phyloP scores from a whole-genome alignment of 2,888 invertebrate species.

The Acronicta leporina region DNA sequence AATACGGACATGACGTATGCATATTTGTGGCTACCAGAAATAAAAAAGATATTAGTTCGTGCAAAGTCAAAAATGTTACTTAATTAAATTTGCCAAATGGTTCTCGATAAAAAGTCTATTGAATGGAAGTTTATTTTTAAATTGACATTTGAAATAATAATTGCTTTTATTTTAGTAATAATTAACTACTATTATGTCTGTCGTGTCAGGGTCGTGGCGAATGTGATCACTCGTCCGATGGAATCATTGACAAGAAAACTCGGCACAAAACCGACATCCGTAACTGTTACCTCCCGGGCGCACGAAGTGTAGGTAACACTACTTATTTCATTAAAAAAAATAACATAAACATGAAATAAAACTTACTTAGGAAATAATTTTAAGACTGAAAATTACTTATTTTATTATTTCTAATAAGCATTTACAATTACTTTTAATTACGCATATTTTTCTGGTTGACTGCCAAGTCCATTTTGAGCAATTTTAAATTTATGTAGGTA shows the following conservation, averaged over 20 bases:
- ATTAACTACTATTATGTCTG: background rate
- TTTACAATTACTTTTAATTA: background rate
- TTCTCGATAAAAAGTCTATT: conserved; percentile 26
- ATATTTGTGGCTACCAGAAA: conserved; percentile 2
- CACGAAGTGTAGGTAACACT: no score
- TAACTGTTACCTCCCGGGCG: no score
- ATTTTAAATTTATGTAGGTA: background rate
- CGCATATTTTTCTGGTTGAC: background rate
- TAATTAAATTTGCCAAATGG: conserved; percentile 17
- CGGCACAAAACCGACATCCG: background rate
- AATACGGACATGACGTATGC: background rate
- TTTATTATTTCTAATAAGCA: background rate
- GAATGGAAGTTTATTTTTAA: conserved; percentile 30
- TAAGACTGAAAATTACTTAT: background rate
- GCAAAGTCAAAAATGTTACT: background rate
- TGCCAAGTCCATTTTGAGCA: background rate
- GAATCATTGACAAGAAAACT: background rate
- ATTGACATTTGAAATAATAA: conserved; percentile 11
- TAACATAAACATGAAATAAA: no score
- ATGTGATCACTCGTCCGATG: background rate
- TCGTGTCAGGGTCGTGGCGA: background rate
- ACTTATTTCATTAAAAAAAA: no score
- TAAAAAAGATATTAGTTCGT: conserved; percentile 9
- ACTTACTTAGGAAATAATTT: background rate
- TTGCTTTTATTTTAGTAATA: background rate